phyloP scores from a whole-genome alignment of 2,113 vertebrate genomes.

The Ariopsis seemanni region DNA sequence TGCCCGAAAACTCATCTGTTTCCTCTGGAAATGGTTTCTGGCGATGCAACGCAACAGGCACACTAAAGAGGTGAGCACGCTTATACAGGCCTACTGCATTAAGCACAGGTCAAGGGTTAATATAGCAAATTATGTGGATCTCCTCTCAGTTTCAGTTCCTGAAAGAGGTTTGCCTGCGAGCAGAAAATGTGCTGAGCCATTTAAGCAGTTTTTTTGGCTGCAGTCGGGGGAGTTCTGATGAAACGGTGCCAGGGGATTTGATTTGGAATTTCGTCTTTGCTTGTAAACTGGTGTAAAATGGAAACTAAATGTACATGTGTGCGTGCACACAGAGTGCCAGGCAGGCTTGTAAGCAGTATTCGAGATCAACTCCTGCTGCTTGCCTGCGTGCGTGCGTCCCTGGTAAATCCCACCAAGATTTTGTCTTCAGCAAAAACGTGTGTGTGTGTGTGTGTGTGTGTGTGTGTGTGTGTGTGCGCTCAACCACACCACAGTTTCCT shows the following conservation, averaged over 20 bases:
- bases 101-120: conserved; percentile 7
- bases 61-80: neutral
- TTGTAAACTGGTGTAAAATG: neutral
- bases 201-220: conserved; percentile 1
- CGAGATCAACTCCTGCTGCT: conserved; percentile 36
- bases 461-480: conserved; percentile 35
- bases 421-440: conserved; percentile 52
- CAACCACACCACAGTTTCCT: conserved; percentile 62
- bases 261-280: conserved; percentile 12
- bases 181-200: neutral
- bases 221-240: neutral
- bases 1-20: neutral
- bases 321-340: neutral
- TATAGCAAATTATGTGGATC: neutral
- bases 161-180: neutral
- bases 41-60: neutral
- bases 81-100: neutral
- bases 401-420: conserved; percentile 47
- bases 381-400: conserved; percentile 9
- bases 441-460: conserved; percentile 13
- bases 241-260: neutral
- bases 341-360: conserved; percentile 25
- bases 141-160: conserved; percentile 30
- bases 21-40: neutral
- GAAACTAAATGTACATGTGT: neutral